phyloP scores from a whole-genome alignment of 2,797 vertebrate genomes.

The Chaetodon trifasciatus region DNA sequence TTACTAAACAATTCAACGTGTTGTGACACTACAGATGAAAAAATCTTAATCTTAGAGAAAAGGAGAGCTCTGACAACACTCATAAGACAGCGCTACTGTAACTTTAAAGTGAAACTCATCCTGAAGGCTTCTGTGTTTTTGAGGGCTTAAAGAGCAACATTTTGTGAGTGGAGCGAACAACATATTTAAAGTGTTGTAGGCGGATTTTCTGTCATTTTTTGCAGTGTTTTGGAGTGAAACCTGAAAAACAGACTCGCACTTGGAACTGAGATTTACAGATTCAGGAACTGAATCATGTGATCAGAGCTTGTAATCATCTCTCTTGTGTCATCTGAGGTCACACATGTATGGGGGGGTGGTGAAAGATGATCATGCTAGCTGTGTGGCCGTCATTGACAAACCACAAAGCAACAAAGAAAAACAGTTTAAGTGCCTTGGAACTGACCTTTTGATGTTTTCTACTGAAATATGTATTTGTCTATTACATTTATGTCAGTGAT shows the following conservation, averaged over 20 bases:
- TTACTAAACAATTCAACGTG: not conserved
- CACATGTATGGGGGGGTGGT: not conserved
- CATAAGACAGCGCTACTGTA: not conserved
- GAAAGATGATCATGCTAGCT: constrained; percentile 36
- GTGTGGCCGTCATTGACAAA: constrained; percentile 43
- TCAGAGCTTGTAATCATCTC: constrained; percentile 6
- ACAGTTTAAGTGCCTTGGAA: constrained; percentile 31
- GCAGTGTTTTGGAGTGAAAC: constrained; percentile 3
- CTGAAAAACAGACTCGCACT: not conserved
- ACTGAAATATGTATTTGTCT: not conserved
- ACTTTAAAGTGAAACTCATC: not conserved
- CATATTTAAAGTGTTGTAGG: not conserved
- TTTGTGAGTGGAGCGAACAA: not conserved
- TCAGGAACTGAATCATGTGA: constrained; percentile 57
- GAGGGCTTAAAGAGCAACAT: not conserved
- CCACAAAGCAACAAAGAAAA: not conserved
- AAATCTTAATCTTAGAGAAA: not conserved
- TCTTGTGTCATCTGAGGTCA: not conserved
- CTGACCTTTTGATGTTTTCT: constrained; percentile 10
- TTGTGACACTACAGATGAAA: not conserved
- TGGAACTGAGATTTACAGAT: constrained; percentile 3
- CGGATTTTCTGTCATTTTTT: not conserved
- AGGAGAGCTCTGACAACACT: not conserved
- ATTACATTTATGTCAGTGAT: not conserved
- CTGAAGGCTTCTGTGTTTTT: not conserved